phyloP scores from a whole-genome alignment of 2,888 invertebrate genomes.

The Lutraria lutraria region DNA sequence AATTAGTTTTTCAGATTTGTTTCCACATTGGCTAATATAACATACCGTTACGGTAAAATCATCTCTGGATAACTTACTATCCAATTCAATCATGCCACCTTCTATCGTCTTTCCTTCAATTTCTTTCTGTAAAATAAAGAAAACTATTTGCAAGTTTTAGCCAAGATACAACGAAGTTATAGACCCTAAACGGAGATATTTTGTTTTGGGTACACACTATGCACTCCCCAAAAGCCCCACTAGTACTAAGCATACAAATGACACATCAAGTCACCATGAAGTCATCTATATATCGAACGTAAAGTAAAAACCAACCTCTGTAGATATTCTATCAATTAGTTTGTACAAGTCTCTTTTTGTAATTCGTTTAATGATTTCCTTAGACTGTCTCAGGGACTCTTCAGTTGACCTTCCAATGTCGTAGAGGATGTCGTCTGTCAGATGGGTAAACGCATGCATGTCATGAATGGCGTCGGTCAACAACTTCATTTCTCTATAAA shows the following conservation, averaged over 20 bases:
- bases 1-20: not conserved
- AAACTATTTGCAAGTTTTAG: not conserved
- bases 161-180: not conserved
- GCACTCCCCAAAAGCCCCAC: not conserved
- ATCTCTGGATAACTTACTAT: not conserved
- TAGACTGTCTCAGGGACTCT: not conserved
- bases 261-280: not conserved
- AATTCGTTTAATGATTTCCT: not conserved
- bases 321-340: not conserved
- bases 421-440: slow-evolving; percentile 24
- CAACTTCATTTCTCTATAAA: not conserved
- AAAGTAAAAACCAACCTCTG: not conserved
- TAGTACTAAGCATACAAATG: not conserved
- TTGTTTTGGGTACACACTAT: not conserved
- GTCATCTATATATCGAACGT: not conserved
- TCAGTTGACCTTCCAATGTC: not conserved
- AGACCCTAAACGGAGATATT: not conserved
- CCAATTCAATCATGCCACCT: not conserved
- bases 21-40: not conserved
- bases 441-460: slow-evolving; percentile 3
- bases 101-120: not conserved
- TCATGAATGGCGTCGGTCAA: not conserved
- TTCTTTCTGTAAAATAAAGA: not conserved
- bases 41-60: not conserved
- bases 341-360: not conserved